Evolutionary conservation across 2,113 vertebrate species (phyloP).

Genomic region (Excalfactoria chinensis): DNA sequence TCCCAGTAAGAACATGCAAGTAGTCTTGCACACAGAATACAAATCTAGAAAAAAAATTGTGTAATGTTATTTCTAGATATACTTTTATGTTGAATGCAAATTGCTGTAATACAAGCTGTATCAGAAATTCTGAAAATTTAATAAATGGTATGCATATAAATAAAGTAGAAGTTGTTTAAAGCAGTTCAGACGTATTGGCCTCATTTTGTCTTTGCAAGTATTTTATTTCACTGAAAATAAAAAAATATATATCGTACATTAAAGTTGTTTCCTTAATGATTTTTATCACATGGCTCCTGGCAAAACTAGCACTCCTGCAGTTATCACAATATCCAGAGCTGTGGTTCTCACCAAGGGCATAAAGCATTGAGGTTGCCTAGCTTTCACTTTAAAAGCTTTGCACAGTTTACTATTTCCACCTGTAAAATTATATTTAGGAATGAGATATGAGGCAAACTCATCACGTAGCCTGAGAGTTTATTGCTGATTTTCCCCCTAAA

Average conservation of each 20-base stretch:
- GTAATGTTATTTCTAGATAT: not conserved
- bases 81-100: not conserved
- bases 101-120: not conserved
- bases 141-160: not conserved
- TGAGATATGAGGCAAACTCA: conserved; percentile 13
- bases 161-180: not conserved
- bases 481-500: conserved; percentile 3
- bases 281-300: not conserved
- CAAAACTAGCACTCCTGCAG: not conserved
- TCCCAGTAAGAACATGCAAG: not conserved
- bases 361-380: not conserved
- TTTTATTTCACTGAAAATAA: not conserved
- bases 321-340: not conserved
- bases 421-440: not conserved
- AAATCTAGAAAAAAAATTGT: not conserved
- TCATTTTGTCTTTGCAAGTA: not conserved
- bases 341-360: not conserved
- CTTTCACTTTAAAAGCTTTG: not conserved
- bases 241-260: not conserved
- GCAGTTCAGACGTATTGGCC: not conserved
- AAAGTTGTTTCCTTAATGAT: not conserved
- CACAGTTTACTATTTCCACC: not conserved
- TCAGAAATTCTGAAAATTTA: not conserved
- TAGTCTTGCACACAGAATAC: not conserved
- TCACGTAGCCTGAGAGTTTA: not conserved